Evolutionary conservation across 2,888 invertebrate genomes (phyloP).

Genomic region (Erannis defoliaria): DNA sequence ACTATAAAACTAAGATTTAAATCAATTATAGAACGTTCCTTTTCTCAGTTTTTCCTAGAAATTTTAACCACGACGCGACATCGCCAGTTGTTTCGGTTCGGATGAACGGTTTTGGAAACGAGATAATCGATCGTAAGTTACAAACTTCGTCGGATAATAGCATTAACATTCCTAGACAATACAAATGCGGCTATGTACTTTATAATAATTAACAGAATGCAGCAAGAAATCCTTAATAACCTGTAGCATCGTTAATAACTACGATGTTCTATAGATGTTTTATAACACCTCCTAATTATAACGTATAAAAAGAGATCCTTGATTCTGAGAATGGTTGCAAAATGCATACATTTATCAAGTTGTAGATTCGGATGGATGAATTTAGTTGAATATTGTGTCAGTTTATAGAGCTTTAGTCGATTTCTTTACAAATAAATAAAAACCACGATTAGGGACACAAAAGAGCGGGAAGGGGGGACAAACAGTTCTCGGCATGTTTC

Average conservation of each 20-base stretch:
- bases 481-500: too few species aligned
- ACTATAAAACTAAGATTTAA: background rate
- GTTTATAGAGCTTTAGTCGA: conserved; percentile 22
- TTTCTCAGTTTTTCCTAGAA: too few species aligned
- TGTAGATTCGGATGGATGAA: background rate
- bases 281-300: conserved; percentile 17
- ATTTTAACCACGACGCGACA: too few species aligned
- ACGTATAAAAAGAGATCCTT: conserved; percentile 19
- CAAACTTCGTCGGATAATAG: background rate
- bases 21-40: too few species aligned
- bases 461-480: too few species aligned
- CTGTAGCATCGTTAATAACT: conserved; percentile 6
- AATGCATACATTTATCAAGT: conserved; percentile 2
- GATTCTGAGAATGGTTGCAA: conserved; percentile 18
- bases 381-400: conserved; percentile 6
- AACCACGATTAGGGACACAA: too few species aligned
- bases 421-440: too few species aligned
- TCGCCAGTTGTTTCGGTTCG: too few species aligned
- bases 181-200: conserved; percentile 4
- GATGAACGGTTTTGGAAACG: background rate
- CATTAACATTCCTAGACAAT: conserved; percentile 5
- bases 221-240: conserved; percentile 18
- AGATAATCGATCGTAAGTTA: too few species aligned
- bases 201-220: background rate
- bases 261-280: conserved; percentile 10